These are phyloP conservation scores for Calcarius lapponicus DNA, from an alignment of 2,797 vertebrate genomes.

Conservation along the genomic window DNA sequence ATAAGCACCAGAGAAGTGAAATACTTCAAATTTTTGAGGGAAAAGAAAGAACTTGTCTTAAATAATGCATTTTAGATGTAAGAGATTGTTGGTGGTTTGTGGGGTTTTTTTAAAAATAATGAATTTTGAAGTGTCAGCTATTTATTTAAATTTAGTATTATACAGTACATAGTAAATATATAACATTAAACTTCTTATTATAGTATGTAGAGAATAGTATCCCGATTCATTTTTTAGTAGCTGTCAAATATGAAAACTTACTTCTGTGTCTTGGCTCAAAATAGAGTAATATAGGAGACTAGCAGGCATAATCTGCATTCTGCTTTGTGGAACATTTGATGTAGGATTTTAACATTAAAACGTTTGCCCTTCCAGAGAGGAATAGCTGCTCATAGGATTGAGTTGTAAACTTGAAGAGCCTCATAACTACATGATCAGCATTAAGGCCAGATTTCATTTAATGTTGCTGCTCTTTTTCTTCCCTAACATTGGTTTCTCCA, in stretches of 20 bases:
- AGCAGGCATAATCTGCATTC: not conserved
- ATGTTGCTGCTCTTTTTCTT: not conserved
- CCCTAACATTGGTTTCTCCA: not conserved
- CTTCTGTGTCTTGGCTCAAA: not conserved
- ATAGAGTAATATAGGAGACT: not conserved
- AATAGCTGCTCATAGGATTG: not conserved
- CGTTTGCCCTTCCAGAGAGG: not conserved
- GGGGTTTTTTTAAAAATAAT: not conserved
- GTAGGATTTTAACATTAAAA: not conserved
- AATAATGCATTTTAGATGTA: not conserved
- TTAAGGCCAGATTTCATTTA: not conserved
- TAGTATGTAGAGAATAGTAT: not conserved
- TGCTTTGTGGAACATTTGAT: not conserved
- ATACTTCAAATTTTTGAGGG: not conserved
- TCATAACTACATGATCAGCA: not conserved
- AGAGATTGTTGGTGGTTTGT: not conserved
- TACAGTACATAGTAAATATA: not conserved
- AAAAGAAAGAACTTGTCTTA: not conserved
- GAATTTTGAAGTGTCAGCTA: not conserved
- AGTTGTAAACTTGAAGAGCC: not conserved
- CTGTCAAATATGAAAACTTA: not conserved
- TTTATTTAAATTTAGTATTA: not conserved
- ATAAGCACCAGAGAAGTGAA: not conserved
- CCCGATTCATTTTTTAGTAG: not conserved
- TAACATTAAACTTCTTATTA: not conserved